Evolutionary conservation across 2,888 invertebrate genomes (phyloP), one percentile per base, ranked within the genome.

Genomic region (Agriopis aurantiaria): DNA sequence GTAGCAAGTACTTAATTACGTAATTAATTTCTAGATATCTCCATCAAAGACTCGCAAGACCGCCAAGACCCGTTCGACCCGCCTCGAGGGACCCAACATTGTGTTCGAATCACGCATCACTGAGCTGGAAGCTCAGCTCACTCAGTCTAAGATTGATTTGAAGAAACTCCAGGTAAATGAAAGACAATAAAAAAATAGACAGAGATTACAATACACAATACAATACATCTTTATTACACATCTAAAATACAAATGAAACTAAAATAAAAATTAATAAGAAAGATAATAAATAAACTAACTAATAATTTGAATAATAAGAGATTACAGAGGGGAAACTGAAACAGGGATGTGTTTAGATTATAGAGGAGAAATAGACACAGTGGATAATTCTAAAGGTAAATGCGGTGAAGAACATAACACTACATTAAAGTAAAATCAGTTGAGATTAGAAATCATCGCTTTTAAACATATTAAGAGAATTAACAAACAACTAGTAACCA

Each of bases 21-120:
- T 40, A 33, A 33, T 33, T 10, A 55, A 23, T 61, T 81, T 71
- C 5, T 71, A 90, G 91, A 83, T 78, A 51, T 85, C 90, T 46
- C 89, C 91, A 46, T 84, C 89, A 0, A 94, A 93, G 79, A 69
- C 83, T 64, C 91, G 90, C 63, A 91, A 87, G 78, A 75, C 83
- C 46, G 74, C 79, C 1, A 91, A 88, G 71, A 75, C 83, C 43
- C 90, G 89, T 12, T 86, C 88, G 3, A 77, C 85, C 6, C 94
- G 93, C 58, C 88, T 97, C 11, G 97, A 97, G 82, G 97, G 97
- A 0, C 97, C 97, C 0, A 96, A 96, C 76, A 97, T 97, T 69
- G 96, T 98, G 33, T 97, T 97, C 82, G 98, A 98, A 86, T 97
- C 98, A 0, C 95, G 97, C 73, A 97, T 98, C 64, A 97, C 97